Evolutionary conservation across 2,113 vertebrate species (phyloP).

Genomic region (Rhegmatorhina hoffmannsi): DNA sequence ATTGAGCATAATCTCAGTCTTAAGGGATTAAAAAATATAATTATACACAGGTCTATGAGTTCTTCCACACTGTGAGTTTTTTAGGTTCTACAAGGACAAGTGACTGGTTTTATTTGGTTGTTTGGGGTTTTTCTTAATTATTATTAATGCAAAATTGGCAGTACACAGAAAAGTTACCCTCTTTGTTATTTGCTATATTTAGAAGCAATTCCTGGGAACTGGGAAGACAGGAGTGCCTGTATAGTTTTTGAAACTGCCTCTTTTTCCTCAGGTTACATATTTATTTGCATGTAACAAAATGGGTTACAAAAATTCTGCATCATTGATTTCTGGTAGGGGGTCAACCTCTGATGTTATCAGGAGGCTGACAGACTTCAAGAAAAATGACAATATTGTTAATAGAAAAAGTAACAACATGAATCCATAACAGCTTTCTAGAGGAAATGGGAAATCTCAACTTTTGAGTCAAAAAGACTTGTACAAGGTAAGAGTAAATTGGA

Average conservation of each 20-base stretch:
- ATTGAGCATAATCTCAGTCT: background rate
- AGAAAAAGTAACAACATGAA: background rate
- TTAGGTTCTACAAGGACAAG: background rate
- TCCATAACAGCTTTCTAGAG: background rate
- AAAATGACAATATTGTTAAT: background rate
- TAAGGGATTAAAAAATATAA: background rate
- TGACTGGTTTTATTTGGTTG: background rate
- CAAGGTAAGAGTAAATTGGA: background rate
- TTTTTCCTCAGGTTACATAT: background rate
- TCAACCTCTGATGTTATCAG: background rate
- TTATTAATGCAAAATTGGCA: background rate
- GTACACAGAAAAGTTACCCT: background rate
- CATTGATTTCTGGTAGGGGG: background rate
- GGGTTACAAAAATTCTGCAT: background rate
- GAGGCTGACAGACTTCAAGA: background rate
- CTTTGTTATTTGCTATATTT: background rate
- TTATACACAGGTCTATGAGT: background rate
- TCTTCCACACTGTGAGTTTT: background rate
- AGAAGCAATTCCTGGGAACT: background rate
- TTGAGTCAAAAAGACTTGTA: background rate
- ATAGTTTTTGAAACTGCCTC: background rate
- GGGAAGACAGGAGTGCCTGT: background rate
- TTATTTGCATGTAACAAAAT: background rate
- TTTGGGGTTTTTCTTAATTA: background rate
- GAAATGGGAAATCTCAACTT: background rate